Conservation (phyloP, 2,113 vertebrate species). For the Entosphenus tridentatus region DNA sequence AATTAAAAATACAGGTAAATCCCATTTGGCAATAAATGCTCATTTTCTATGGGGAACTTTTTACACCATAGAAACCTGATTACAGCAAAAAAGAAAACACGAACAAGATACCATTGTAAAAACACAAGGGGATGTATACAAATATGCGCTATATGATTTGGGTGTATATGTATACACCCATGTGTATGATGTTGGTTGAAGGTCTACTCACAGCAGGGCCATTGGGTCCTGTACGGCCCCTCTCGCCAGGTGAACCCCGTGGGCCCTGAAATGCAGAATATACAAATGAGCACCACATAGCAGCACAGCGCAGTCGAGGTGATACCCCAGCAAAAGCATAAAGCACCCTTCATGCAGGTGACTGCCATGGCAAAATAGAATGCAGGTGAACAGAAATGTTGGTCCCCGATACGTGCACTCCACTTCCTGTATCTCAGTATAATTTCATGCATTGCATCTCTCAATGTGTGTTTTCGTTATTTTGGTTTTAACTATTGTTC, state of each 20-base stretch:
- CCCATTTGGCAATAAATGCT: no score
- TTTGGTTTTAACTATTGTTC: no score
- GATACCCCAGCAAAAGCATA: background rate
- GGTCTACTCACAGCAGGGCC: constrained; percentile 46
- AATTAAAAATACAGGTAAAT: no score
- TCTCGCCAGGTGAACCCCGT: constrained; percentile 69
- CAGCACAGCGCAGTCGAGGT: background rate
- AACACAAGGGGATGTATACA: background rate
- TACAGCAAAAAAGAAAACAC: no score
- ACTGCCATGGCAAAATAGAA: background rate
- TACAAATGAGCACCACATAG: background rate
- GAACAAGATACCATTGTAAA: constrained; percentile 12
- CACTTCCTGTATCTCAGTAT: no score
- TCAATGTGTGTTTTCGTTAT: no score
- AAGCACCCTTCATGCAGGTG: background rate
- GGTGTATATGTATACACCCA: background rate
- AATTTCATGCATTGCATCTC: no score
- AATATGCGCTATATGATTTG: background rate
- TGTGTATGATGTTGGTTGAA: background rate
- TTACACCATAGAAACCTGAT: no score
- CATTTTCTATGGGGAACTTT: no score
- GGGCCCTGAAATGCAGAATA: constrained; percentile 37
- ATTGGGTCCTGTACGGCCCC: constrained; percentile 59
- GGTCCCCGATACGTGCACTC: background rate
- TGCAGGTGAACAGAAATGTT: background rate